phyloP scores from a whole-genome alignment of 2,888 invertebrate species.

The Diadegma fenestrale region DNA sequence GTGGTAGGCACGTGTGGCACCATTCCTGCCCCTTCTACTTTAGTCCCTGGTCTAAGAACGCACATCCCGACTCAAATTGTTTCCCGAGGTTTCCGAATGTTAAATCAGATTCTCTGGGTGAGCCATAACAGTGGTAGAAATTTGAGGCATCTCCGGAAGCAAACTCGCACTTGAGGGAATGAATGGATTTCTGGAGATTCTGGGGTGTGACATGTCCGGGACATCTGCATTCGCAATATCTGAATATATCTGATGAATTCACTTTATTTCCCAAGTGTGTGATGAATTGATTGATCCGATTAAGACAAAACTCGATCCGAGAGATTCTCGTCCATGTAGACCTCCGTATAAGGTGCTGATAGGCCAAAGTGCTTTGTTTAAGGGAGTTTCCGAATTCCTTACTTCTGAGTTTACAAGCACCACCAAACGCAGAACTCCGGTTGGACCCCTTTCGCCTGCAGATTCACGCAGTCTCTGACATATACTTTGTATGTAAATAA shows the following conservation, averaged over 20 bases:
- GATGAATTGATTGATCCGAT: background rate
- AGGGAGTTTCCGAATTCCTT: background rate
- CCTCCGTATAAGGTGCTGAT: background rate
- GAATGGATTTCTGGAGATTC: slow-evolving; percentile 26
- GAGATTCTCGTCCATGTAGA: background rate
- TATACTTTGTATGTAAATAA: slow-evolving; percentile 66
- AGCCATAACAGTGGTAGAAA: slow-evolving; percentile 77
- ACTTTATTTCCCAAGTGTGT: background rate
- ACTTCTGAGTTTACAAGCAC: background rate
- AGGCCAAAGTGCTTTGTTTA: background rate
- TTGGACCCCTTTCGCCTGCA: background rate
- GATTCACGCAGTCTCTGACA: slow-evolving; percentile 43
- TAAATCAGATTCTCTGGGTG: slow-evolving; percentile 72
- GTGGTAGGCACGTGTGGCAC: slow-evolving; percentile 36
- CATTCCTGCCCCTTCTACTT: background rate
- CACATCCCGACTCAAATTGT: slow-evolving; percentile 51
- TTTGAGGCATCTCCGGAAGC: slow-evolving; percentile 75
- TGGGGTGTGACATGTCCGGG: slow-evolving; percentile 27
- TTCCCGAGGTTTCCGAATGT: slow-evolving; percentile 58
- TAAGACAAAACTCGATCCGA: background rate
- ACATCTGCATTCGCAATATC: background rate
- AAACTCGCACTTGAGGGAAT: background rate
- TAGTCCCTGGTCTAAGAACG: slow-evolving; percentile 10
- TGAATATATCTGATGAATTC: too few species aligned
- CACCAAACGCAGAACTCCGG: background rate